Base-by-base conservation (phyloP, 1,140 invertebrate species). In the Sarcophaga peregrina region DNA sequence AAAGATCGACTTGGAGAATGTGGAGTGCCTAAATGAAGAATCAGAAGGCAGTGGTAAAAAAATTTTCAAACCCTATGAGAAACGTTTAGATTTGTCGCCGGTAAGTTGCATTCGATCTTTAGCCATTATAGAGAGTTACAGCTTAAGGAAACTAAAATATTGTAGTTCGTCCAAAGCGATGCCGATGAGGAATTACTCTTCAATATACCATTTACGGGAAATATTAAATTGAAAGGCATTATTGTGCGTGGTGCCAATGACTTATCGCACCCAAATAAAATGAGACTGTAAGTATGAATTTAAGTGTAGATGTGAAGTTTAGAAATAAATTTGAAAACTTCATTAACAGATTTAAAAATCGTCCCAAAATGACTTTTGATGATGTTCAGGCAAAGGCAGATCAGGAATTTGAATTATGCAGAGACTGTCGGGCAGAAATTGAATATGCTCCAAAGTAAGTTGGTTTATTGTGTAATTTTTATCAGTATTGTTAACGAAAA, bases 171-270 rank as follows among this genome's bases (percentile, higher is more conserved):
- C 0, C 95, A 98, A 92, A 98, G 97, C 92, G 97, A 98, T 93
- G 94, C 93, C 11, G 98, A 99, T 92, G 95, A 97, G 91, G 98
- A 99, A 92, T 91, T 99, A 7, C 91, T 99, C 0, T 97, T 99
- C 88, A 98, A 98, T 91, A 97, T 99, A 87, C 97, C 97, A 82
- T 98, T 99, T 89, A 97, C 96, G 72, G 98, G 97, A 25, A 97
- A 97, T 92, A 93, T 99, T 1, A 99, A 99, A 91, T 91, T 99
- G 72, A 98, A 98, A 91, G 97, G 97, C 37, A 94, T 99, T 72
- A 97, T 97, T 85, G 91, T 99, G 73, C 93, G 96, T 85, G 98
- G 97, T 20, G 96, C 96, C 86, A 95, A 97, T 90, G 94, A 95
- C 86, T 93, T 95, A 83, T 92, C 93, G 68, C 96, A 98, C 92